Percentiles rank a stretch among this genome's conserved stretches.
Conservation (phyloP, 64 coral and sea anemone genomes). For the Cladopsammia gracilis region DNA sequence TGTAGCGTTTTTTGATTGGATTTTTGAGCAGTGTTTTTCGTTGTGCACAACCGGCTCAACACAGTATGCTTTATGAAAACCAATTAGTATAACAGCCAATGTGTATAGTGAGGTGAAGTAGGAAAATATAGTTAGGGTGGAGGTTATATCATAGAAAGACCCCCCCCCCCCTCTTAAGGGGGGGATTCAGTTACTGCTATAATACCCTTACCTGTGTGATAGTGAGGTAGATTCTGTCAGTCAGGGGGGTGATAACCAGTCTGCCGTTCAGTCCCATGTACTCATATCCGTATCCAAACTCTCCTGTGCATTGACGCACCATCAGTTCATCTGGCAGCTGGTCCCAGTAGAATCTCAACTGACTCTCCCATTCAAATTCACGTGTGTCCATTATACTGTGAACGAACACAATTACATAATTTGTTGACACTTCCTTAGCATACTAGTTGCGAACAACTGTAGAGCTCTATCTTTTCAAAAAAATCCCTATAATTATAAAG, state of each 20-base stretch:
- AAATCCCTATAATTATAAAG: too few species aligned
- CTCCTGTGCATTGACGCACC: conserved; percentile 94
- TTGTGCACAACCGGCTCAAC: too few species aligned
- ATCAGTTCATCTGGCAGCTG: conserved; percentile 91
- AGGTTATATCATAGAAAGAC: too few species aligned
- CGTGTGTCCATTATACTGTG: conserved; percentile 95
- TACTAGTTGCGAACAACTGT: too few species aligned
- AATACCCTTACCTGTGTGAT: conserved; percentile 84
- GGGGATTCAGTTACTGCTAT: not conserved
- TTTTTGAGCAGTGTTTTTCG: too few species aligned
- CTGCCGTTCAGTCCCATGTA: conserved; percentile 98
- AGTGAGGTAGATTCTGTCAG: conserved; percentile 98
- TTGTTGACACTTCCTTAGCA: not conserved
- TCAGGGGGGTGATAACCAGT: conserved; percentile 96
- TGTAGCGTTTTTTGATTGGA: too few species aligned
- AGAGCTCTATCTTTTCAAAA: too few species aligned
- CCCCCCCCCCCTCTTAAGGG: too few species aligned
- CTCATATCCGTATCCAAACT: conserved; percentile 99
- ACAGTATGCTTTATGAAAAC: too few species aligned
- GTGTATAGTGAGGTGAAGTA: too few species aligned
- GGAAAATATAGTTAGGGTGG: too few species aligned
- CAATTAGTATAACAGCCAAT: too few species aligned
- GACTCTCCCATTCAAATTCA: conserved; percentile 99
- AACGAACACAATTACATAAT: not conserved
- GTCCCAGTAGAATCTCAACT: conserved; percentile 98